Evolutionary conservation across 2,888 invertebrate genomes (phyloP), one percentile per base, ranked within the genome.

Genomic region (Luperina nickerlii): DNA sequence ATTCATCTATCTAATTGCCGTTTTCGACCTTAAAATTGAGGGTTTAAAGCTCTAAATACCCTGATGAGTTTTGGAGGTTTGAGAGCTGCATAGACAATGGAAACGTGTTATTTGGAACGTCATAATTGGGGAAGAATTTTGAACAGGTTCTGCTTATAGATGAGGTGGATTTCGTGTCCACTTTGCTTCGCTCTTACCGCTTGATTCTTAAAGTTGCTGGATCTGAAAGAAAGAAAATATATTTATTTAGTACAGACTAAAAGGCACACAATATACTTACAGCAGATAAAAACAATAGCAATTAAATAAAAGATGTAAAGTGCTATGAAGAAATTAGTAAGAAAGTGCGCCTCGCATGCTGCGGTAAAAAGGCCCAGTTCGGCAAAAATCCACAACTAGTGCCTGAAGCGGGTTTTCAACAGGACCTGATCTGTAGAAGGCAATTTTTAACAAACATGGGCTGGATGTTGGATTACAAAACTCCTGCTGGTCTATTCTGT

Each of bases 121-220:
- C 20, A 65, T 76, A 63, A 70, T 80, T 76, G 45, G 66, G 72
- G n/a, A 70, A 63, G 38, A 72, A 74, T 84, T 81, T 70, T 15
- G 48, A 67, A 76, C 48, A 13, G 8, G 5, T n/a, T 63, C 11
- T 27, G n/a, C n/a, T 20, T 24, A n/a, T 1, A 4, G 69, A 24
- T 38, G 18, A 27, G 20, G 8, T 38, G 8, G 5, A 8, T 20
- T 38, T 74, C 3, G 11, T n/a, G 4, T 38, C n/a, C 24, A n/a
- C 13, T 32, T 20, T 18, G 32, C 48, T 48, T 32, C 0, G 1
- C 18, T 18, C 18, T n/a, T 32, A 11, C 32, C 15, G 27, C 1
- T 24, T 1, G 32, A 18, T 32, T 27, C 27, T 18, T 11, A 48
- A 48, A 18, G 1, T 48, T 18, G 24, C 18, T 48, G 9, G 32